Base-by-base conservation (phyloP, 2,113 vertebrate genomes). In the Melospiza georgiana region DNA sequence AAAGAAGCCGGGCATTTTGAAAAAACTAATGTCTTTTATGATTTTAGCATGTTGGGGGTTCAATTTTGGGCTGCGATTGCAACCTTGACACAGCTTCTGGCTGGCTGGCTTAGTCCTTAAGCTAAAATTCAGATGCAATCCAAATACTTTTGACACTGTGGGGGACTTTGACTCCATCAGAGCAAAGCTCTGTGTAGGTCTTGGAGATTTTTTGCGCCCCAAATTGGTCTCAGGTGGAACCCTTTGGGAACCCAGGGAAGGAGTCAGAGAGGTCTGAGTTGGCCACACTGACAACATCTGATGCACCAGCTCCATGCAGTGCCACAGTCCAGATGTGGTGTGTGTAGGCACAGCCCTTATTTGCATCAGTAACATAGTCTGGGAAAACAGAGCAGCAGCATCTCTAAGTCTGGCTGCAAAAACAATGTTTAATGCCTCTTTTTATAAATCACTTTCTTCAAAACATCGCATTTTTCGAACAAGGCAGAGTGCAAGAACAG, bases 181-280 rank as follows among this genome's bases (percentile, higher is more conserved):
- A 65, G 13, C 31, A 62, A 51, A 69, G 8, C 5, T 48, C 11
- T 20, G 8, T n/a, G 33, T 39, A 43, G 7, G 5, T 74, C 35
- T 71, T 30, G 25, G 21, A 35, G 35, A 14, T 18, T 48, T 51
- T 46, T 5, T 4, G 0, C 76, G 35, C 25, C 5, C 9, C 10
- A 0, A 44, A 13, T 35, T 0, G 0, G 31, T 13, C 23, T 66
- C 15, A 31, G 19, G 11, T 13, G 22, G 66, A 79, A 33, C 5
- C 11, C 7, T 67, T n/a, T 41, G 17, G n/a, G 35, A 44, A 1
- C 15, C 5, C 25, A 57, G 35, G 15, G 25, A 46, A 89, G 28
- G 31, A n/a, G 1, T 33, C 75, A 79, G 57, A 71, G 37, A 19
- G 11, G 20, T 51, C 49, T 84, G 73, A 5, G 19, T 25, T 41